Evolutionary conservation across 2,888 invertebrate species (phyloP), one percentile per base, ranked within the genome.

Genomic region (Morpho helenor): DNA sequence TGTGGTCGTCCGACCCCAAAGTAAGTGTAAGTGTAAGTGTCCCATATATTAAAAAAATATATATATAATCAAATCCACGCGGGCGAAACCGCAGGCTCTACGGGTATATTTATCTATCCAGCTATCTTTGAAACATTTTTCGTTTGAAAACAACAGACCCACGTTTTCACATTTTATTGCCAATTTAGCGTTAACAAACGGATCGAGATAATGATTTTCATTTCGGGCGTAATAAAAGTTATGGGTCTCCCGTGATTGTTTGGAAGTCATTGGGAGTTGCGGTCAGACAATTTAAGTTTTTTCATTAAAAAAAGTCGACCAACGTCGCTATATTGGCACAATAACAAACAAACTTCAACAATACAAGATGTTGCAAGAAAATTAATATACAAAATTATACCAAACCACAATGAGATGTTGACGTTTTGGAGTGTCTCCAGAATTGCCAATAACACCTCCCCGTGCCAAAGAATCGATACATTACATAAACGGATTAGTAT

Each of bases 211-310:
- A 46, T 53, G 56, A 46, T 23, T 47, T 45, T 46, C 52, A 47
- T 53, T 57, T 52, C 54, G 53, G 31, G 23, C 8, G 50, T 48
- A 42, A 62, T 62, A 59, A 62, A 62, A 62, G 59, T 51, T 57
- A 59, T 41, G 46, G 43, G n/a, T 10, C 23, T 10, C 10, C 52
- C 41, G 49, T 42, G 53, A 49, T 51, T 54, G 56, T 53, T 49
- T n/a, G 52, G 49, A 54, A 54, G 43, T 55, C 54, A 59, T 49
- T 39, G 57, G 45, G 57, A 48, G 53, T 43, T 54, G 59, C 56
- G 62, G 62, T 59, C 57, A 58, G 52, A 48, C 60, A 63, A 63
- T 63, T 60, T 60, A 60, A 60, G 60, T 63, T 63, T 63, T 63
- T 63, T 63, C 63, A 63, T 63, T 60, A 63, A 44, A 53, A 40